These are phyloP conservation scores for Epinotia ramella DNA, from an alignment of 2,888 invertebrate genomes.

Conservation along the genomic window DNA sequence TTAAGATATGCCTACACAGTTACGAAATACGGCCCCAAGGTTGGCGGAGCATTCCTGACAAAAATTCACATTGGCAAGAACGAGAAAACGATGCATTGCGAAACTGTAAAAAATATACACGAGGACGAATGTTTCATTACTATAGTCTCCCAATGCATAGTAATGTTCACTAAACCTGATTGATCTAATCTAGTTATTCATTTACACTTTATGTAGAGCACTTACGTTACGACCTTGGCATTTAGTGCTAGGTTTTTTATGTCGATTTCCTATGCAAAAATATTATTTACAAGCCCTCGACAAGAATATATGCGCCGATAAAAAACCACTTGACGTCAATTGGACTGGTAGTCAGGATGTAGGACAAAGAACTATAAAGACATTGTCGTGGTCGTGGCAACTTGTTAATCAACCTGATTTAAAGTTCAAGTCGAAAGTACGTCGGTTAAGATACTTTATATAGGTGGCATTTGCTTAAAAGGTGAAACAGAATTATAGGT, in stretches of 20 bases:
- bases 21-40: slow-evolving; percentile 51
- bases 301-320: slow-evolving; percentile 24
- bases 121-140: slow-evolving; percentile 7
- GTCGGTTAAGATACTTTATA: neutral
- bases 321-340: slow-evolving; percentile 40
- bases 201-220: slow-evolving; percentile 49
- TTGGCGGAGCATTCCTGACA: slow-evolving; percentile 42
- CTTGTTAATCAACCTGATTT: slow-evolving; percentile 28
- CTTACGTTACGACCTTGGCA: slow-evolving; percentile 54
- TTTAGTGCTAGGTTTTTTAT: slow-evolving; percentile 44
- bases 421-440: slow-evolving; percentile 39
- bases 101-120: slow-evolving; percentile 4
- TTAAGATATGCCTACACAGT: slow-evolving; percentile 59
- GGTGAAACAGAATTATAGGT: neutral
- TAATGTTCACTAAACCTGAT: slow-evolving; percentile 25
- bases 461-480: neutral
- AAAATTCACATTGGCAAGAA: slow-evolving; percentile 29
- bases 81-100: slow-evolving; percentile 25
- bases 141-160: neutral
- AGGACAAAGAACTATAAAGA: slow-evolving; percentile 40
- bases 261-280: slow-evolving; percentile 36
- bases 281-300: slow-evolving; percentile 32
- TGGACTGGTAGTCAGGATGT: slow-evolving; percentile 37
- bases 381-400: slow-evolving; percentile 9
- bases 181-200: slow-evolving; percentile 38